Evolutionary conservation across 1,140 invertebrate genomes (phyloP), one percentile per base, ranked within the genome.

Genomic region (Eufriesea mexicana): DNA sequence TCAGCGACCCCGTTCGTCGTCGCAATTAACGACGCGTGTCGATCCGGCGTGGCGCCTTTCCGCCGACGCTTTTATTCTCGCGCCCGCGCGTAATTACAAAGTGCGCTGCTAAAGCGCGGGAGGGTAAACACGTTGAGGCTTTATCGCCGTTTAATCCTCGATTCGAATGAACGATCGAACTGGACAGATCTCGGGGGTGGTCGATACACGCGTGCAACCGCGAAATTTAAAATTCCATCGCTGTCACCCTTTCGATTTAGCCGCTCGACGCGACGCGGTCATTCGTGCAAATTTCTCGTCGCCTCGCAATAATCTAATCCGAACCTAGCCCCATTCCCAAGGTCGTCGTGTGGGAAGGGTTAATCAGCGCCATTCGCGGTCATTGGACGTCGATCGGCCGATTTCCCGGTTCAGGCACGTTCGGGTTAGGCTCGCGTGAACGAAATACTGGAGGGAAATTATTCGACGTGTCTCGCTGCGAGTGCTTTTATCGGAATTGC

Each of bases 21-120:
- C 59, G 54, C 81, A 87, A 87, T 87, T 87, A 87, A 87, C 81
- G 76, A 86, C 73, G 62, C 79, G 76, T 87, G 86, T 80, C 85
- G 86, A 87, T 87, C 59, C 57, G 62, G 54, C n/a, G 66, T 70
- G 72, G 73, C 78, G 68, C 80, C 59, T 28, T 57, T n/a, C 45
- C 28, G 14, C n/a, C 66, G 70, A 62, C 66, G 84, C 79, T 75
- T 79, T 87, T 86, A 86, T 87, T 84, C 62, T 68, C 55, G 55
- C 62, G 51, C 28, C 57, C 62, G 66, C 73, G 28, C 54, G 28
- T 72, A 80, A 86, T 80, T 75, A 55, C 77, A 61, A 81, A 51
- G 45, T 72, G 59, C 59, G 49, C 71, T 70, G 35, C 76, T 64
- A 68, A 77, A 84, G 28, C 61, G 70, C 64, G 62, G 16, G 75